Evolutionary conservation across 2,888 invertebrate species (phyloP).

Genomic region (Pyrrhia umbra): DNA sequence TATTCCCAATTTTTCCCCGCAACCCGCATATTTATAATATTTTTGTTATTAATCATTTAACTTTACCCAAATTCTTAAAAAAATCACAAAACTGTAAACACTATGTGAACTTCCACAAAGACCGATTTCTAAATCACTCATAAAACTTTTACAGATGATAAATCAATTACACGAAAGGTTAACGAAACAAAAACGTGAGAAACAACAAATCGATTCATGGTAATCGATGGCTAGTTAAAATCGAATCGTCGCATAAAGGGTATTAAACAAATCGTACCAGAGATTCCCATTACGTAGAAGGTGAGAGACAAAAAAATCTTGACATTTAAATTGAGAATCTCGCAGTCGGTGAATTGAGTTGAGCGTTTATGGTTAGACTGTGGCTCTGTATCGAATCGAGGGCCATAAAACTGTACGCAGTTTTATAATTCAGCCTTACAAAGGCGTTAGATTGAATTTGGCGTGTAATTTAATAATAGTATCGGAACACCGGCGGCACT

Average conservation of each 20-base stretch:
- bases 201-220: conserved; percentile 78
- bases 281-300: conserved; percentile 71
- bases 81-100: conserved; percentile 33
- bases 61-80: conserved; percentile 20
- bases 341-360: conserved; percentile 63
- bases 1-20: conserved; percentile 7
- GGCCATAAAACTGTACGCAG: conserved; percentile 77
- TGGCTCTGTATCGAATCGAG: conserved; percentile 74
- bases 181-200: conserved; percentile 88
- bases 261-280: conserved; percentile 83
- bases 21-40: too few relatives aligned
- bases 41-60: too few relatives aligned
- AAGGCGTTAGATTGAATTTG: conserved; percentile 80
- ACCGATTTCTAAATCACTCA: conserved; percentile 65
- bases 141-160: conserved; percentile 76
- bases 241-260: conserved; percentile 81
- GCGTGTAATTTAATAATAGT: conserved; percentile 87
- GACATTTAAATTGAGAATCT: conserved; percentile 57
- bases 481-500: conserved; percentile 87
- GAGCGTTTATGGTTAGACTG: conserved; percentile 67
- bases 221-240: conserved; percentile 84
- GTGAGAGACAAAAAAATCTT: conserved; percentile 66
- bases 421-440: conserved; percentile 75
- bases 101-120: conserved; percentile 48
- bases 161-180: conserved; percentile 84